Base-by-base conservation (phyloP, 2,888 invertebrate species). In the Tenthredo mesomela region DNA sequence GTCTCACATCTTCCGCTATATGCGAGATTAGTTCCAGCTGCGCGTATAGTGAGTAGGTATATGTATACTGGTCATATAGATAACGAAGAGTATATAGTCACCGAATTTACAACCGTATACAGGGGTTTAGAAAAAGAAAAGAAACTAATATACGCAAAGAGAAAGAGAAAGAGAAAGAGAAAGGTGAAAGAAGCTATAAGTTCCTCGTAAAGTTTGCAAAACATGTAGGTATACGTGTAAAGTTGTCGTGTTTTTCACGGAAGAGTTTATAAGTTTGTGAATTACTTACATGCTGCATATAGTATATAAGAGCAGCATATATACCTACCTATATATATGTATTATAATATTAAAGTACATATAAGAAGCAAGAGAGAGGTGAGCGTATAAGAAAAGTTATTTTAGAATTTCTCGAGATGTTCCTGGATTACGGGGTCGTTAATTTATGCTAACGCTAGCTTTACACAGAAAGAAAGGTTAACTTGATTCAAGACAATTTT, bases 1-100 rank as follows among this genome's bases (percentile, higher is more conserved):
- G 67, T 29, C 2, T 29, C 67, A 3, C 71, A 10, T 43, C 40
- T 71, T 71, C 71, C 71, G 71, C 40, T 71, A n/a, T n/a, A n/a
- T n/a, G 40, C 7, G 7, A 71, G 71, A 71, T 71, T 71, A 71
- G 40, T 71, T 71, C 43, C 71, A 71, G 71, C 71, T 71, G 71
- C 21, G 71, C 12, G 21, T 65, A 10, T n/a, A n/a, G 71, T 3
- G n/a, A 15, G 5, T 71, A 37, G 37, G 2, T 4, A 33, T 33
- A 33, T 4, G 4, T 0, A 0, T 33, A 71, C 33, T n/a, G 65
- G 10, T 71, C n/a, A n/a, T n/a, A n/a, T n/a, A n/a, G n/a, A n/a
- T n/a, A n/a, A n/a, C n/a, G n/a, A n/a, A n/a, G n/a, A n/a, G n/a
- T n/a, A n/a, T n/a, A n/a, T n/a, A n/a, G n/a, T n/a, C 71, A 9